These are phyloP conservation scores for Aix galericulata DNA, from an alignment of 2,113 vertebrate genomes.

Conservation along the genomic window DNA sequence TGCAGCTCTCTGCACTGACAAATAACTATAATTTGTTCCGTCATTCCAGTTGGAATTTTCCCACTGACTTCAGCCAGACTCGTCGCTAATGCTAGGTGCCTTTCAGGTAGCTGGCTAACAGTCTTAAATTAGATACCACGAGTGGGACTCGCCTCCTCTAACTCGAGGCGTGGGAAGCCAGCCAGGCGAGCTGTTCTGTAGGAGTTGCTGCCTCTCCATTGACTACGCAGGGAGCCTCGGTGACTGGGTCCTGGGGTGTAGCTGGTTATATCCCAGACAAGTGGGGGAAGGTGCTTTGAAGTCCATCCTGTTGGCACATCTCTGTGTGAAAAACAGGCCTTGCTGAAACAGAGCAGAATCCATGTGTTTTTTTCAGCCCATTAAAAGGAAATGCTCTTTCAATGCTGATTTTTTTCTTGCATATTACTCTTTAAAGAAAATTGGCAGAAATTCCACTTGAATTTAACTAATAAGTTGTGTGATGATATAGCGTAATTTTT, in stretches of 20 bases:
- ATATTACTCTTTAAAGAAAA: neutral
- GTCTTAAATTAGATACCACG: neutral
- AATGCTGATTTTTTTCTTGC: neutral
- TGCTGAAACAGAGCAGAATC: neutral
- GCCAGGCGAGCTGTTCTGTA: neutral
- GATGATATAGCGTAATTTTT: neutral
- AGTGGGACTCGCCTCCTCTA: neutral
- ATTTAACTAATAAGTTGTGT: neutral
- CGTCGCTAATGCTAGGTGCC: neutral
- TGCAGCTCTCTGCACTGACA: neutral
- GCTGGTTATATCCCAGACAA: neutral
- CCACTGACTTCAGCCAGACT: neutral
- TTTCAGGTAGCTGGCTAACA: slow-evolving; percentile 4
- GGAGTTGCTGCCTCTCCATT: neutral
- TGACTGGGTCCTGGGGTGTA: neutral
- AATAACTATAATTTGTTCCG: neutral
- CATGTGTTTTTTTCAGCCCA: neutral
- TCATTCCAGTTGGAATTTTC: neutral
- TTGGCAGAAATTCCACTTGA: neutral
- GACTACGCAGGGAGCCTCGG: neutral
- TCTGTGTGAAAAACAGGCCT: neutral
- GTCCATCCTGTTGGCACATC: neutral
- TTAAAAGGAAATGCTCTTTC: neutral
- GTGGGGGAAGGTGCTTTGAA: neutral
- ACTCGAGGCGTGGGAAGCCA: neutral